A percentile compares a stretch with the other conserved stretches of the same genome.
Conservation (phyloP, 2,888 invertebrate genomes). For the Pristionchus arcanus region DNA sequence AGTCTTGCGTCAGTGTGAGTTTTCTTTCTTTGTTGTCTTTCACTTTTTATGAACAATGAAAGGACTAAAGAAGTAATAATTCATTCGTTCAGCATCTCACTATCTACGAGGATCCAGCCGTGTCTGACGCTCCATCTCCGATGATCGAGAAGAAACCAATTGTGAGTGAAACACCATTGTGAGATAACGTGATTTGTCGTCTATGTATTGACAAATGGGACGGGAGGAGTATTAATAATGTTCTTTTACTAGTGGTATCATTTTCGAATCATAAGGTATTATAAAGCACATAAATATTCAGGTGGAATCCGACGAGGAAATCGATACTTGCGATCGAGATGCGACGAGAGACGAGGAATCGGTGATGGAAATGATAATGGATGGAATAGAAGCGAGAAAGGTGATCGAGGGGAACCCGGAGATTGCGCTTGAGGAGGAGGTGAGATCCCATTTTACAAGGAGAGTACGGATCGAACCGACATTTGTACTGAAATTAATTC, state of each 20-base stretch:
- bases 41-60: neutral
- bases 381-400: neutral
- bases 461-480: neutral
- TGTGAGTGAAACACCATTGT: neutral
- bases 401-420: no score
- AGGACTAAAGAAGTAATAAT: neutral
- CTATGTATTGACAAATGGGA: no score
- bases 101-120: conserved; percentile 1
- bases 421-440: neutral
- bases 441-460: neutral
- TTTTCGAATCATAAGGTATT: neutral
- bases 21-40: neutral
- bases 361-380: neutral
- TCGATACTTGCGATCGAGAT: conserved; percentile 6
- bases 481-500: conserved; percentile 3
- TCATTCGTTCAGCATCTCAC: neutral
- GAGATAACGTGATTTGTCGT: no score
- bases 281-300: neutral
- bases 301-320: neutral
- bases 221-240: no score
- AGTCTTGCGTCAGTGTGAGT: neutral
- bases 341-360: conserved; percentile 25
- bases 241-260: neutral
- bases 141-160: neutral
- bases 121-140: neutral